Conservation (phyloP, 2,797 vertebrate species). For the Macropus fuliginosus region DNA sequence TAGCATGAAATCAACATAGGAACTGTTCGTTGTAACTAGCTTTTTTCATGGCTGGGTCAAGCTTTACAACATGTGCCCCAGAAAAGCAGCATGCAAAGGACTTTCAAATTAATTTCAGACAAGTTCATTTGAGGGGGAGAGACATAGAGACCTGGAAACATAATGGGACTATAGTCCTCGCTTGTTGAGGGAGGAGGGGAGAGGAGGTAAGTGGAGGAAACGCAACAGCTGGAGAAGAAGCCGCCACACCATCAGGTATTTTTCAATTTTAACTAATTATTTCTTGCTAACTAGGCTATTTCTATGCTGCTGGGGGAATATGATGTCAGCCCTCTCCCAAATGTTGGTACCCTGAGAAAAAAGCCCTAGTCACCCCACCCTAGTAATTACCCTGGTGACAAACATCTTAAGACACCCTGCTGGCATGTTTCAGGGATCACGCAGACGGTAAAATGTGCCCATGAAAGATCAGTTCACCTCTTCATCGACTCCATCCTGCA, state of each 20-base stretch:
- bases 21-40: background rate
- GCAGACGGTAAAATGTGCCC: constrained; percentile 95
- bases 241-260: background rate
- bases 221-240: background rate
- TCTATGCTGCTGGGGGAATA: background rate
- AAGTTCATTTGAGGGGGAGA: background rate
- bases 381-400: background rate
- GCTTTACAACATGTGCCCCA: background rate
- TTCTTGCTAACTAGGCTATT: background rate
- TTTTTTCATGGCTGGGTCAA: background rate
- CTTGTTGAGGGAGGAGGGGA: background rate
- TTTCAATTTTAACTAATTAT: background rate
- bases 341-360: background rate
- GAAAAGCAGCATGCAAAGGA: background rate
- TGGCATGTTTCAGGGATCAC: constrained; percentile 82
- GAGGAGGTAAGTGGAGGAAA: background rate
- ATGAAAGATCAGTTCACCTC: constrained; percentile 94
- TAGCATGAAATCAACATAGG: background rate
- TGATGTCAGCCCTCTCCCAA: background rate
- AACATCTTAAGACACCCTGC: background rate
- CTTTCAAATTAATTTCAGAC: background rate
- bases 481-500: constrained; percentile 95
- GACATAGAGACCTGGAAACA: background rate
- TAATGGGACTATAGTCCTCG: background rate
- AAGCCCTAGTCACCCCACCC: background rate